Base-by-base conservation (phyloP, 2,113 vertebrate species). In the Mustelus asterias region DNA sequence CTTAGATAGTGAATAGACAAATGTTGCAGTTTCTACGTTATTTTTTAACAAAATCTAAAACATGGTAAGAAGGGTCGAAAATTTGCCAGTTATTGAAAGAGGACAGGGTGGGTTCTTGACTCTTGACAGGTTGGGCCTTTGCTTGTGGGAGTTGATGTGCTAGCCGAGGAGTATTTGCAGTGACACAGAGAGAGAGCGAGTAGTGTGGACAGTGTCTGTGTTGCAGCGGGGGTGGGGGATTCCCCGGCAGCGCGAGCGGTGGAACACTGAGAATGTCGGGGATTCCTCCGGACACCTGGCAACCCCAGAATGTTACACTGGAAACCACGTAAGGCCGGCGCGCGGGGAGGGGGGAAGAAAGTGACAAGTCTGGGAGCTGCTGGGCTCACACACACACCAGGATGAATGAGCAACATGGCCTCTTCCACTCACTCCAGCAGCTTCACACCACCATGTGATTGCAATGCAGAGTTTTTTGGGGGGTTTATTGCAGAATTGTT, bases 211-310 rank as follows among this genome's bases (percentile, higher is more conserved):
- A 54, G 48, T 54, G 2, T 54, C 48, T 54, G 48, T 54, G 48
- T 3, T 54, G 48, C 48, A 54, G 48, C 3, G 48, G 48, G 2
- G 2, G 65, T 14, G 65, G 72, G 72, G 29, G 29, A n/a, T 76
- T 76, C 72, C 72, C 72, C 70, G 9, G 70, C 9, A 76, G 72
- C 26, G 72, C 29, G 26, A 76, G 72, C 72, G 72, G 11, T 33
- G 26, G 44, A 29, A 76, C 9, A 33, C 60, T 22, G 44, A 6
- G 88, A 33, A 97, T 97, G 99, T 97, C 99, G 0, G 99, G 98
- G 0, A 97, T 99, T 0, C 98, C 99, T 0, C 98, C 98, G 1
- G 99, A 99, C 95, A 97, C 98, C 6, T 99, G 99, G 99, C 98
- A 99, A 96, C 99, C 99, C 3, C 96, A 98, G 22, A 98, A 97